Base-by-base conservation (phyloP, 2,888 invertebrate genomes). In the Erebia ligea region DNA sequence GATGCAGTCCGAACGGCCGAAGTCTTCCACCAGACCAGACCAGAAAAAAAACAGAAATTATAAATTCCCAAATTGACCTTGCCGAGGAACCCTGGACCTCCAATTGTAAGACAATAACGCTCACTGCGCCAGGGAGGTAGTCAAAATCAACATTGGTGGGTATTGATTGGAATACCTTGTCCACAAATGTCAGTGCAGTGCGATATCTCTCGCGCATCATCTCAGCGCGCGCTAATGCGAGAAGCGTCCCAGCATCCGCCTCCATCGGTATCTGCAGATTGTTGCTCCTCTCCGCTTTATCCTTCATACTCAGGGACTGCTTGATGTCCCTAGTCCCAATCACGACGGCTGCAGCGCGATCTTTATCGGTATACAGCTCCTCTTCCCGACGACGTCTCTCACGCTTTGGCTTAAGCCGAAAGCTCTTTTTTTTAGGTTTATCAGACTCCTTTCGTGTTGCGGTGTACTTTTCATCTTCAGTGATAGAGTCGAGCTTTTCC, bases 301-400 rank as follows among this genome's bases (percentile, higher is more conserved):
- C 95, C 82, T 98, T 98, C 78, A 97, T 92, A 82, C 95, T 97
- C 75, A 98, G 88, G 50, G 97, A 97, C 77, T 97, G 96, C 82
- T 98, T 98, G 74, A 98, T 98, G 83, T 98, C 98, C 74, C 95
- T 96, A n/a, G 95, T 96, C 0, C 97, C 97, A 94, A 97, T 95
- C 81, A 97, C 97, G 17, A 98, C 98, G 0, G 98, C 98, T 0
- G 98, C 98, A 0, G 98, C 98, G 8, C 98, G 94, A 84, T 98
- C 98, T 82, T 98, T 98, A 84, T 98, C 98, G 21, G 98, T 98
- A 81, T 98, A 98, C 25, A 97, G 88, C 82, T 98, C 98, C 78
- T 97, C 97, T 74, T 93, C 89, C 6, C 91, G 83, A 52, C 86
- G 80, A 54, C 91, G 81, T 71, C 87, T 84, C 67, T 92, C 92